Evolutionary conservation across 2,113 vertebrate species (phyloP), one percentile per base, ranked within the genome.

Genomic region (Mola mola): DNA sequence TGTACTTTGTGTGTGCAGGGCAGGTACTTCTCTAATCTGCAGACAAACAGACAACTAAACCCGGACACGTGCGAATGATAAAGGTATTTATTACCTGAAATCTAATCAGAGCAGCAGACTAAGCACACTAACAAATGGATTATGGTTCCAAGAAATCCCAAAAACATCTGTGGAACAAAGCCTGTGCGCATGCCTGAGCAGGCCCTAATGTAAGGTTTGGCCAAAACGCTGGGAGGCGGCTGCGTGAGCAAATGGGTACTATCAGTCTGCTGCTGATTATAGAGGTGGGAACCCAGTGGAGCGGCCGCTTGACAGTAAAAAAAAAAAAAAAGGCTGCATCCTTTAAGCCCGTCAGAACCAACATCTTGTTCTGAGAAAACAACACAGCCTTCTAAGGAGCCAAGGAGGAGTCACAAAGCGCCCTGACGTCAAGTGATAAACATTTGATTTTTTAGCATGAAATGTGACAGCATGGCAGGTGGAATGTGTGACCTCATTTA

Each of bases 181-280:
- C 33, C 9, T 28, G 38, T 6, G 17, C 8, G 69, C 82, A 3
- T 71, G 84, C 59, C 13, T 3, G 34, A 13, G 66, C 86, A 84
- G 38, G 79, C 75, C 70, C 19, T 29, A 68, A 72, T 72, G 57
- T 60, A 17, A 17, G 68, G 55, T 44, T 62, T 55, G 58, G 61
- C 25, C 1, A 29, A 28, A 37, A 7, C 1, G 8, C 26, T 1
- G 42, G 40, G 66, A 76, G 43, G 53, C 1, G 60, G 59, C 60
- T 64, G 69, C 53, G 8, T 44, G 37, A 55, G 44, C 17, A 3
- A 7, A 24, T 12, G 56, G 33, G 29, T 38, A 7, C 67, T 42
- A 85, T 83, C 79, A 67, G 59, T 47, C 64, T 64, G 26, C 26
- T 28, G 73, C 48, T 77, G 62, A 81, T 81, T 80, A 69, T 2